phyloP scores from a whole-genome alignment of 2,888 invertebrate genomes.

The Netelia virgata region DNA sequence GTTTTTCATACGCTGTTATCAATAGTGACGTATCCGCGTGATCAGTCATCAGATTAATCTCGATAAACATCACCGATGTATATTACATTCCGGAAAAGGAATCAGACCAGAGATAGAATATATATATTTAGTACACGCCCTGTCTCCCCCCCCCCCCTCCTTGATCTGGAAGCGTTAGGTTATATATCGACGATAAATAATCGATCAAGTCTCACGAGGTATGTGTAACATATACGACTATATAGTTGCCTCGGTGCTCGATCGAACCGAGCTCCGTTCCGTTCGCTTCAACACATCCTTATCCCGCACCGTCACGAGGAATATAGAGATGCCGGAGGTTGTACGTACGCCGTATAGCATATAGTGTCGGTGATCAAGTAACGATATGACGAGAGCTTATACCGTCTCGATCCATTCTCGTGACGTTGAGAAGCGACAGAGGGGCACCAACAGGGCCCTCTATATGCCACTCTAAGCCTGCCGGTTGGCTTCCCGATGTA shows the following conservation, averaged over 20 bases:
- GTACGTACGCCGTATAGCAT: slow-evolving; percentile 7
- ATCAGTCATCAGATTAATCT: slow-evolving; percentile 20
- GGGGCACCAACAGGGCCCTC: not conserved
- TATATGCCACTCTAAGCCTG: not conserved
- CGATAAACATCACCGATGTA: not conserved
- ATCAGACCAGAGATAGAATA: slow-evolving; percentile 7
- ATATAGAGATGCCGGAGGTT: slow-evolving; percentile 33
- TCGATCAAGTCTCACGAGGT: slow-evolving; percentile 22
- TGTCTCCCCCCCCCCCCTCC: not conserved
- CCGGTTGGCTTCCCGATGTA: not conserved
- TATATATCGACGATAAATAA: slow-evolving; percentile 24
- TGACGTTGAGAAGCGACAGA: slow-evolving; percentile 27
- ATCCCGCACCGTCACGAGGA: slow-evolving; percentile 36
- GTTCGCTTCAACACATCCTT: slow-evolving; percentile 15
- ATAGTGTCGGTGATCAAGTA: slow-evolving; percentile 46
- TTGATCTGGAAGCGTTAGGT: slow-evolving; percentile 21
- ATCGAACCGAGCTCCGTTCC: slow-evolving; percentile 8
- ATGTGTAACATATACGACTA: not conserved
- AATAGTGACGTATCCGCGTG: not conserved
- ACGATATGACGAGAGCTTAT: slow-evolving; percentile 48
- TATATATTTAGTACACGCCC: not conserved
- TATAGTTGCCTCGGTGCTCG: slow-evolving; percentile 1
- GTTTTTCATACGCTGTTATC: not conserved
- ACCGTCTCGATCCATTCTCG: slow-evolving; percentile 31
- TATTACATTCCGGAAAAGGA: slow-evolving; percentile 17